A percentile compares a stretch with the other conserved stretches of the same genome.
These are phyloP conservation scores for Hirudo medicinalis DNA, from an alignment of 1,140 invertebrate genomes.

Conservation along the genomic window DNA sequence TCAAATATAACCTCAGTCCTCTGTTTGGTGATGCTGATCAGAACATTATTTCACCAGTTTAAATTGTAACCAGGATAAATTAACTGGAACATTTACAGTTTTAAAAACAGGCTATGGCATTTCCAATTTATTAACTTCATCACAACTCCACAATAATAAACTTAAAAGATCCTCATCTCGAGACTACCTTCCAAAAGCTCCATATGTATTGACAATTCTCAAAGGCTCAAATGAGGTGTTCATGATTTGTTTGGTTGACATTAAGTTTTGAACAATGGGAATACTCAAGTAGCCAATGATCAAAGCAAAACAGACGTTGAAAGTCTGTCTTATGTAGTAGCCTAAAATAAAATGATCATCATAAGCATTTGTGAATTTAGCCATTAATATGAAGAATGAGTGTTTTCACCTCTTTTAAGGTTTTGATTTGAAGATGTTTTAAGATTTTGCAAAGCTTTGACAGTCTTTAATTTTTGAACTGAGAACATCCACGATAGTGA, in stretches of 20 bases:
- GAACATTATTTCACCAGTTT: neutral
- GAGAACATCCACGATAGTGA: constrained; percentile 35
- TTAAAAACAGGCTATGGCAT: no score
- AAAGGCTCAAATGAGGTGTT: constrained; percentile 44
- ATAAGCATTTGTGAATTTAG: no score
- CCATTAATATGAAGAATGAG: no score
- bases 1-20: constrained; percentile 42
- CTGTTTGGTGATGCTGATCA: constrained; percentile 36
- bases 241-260: constrained; percentile 41
- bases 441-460: constrained; percentile 8
- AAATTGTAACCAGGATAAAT: no score
- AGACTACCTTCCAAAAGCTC: constrained; percentile 43
- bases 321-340: constrained; percentile 28
- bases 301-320: constrained; percentile 34
- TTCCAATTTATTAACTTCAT: no score
- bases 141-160: neutral
- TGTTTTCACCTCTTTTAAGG: neutral
- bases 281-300: constrained; percentile 41
- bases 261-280: constrained; percentile 41
- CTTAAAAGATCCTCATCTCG: neutral
- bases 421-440: neutral
- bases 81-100: no score
- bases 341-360: no score
- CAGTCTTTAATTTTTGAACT: constrained; percentile 17
- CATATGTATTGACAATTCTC: constrained; percentile 43